These are phyloP conservation scores for Meandrina meandrites DNA, from an alignment of 92 coral and sea anemone species.

Conservation along the genomic window DNA sequence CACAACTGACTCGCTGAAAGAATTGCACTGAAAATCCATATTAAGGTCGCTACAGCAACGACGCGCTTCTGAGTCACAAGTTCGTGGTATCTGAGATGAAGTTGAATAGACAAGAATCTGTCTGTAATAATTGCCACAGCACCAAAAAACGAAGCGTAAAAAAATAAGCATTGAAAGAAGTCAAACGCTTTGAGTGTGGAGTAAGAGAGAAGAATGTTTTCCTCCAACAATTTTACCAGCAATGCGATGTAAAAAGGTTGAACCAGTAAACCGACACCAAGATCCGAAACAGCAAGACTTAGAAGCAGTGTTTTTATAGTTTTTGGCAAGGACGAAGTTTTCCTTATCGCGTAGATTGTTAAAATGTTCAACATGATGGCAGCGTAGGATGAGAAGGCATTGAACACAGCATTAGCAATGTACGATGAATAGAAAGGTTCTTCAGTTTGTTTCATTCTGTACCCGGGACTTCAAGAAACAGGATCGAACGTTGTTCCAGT, in stretches of 20 bases:
- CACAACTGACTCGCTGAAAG: background rate
- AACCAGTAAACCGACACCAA: conserved; percentile 10
- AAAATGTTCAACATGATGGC: conserved; percentile 6
- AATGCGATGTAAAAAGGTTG: background rate
- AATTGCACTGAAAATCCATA: background rate
- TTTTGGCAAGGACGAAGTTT: conserved; percentile 8
- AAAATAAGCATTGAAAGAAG: background rate
- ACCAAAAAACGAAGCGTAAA: background rate
- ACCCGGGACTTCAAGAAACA: background rate
- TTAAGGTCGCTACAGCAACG: background rate
- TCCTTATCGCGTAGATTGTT: conserved; percentile 4
- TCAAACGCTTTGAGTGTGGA: background rate
- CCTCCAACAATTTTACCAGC: background rate
- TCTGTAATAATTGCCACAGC: background rate
- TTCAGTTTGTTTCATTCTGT: background rate
- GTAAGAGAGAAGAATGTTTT: background rate
- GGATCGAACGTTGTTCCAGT: background rate
- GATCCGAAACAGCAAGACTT: conserved; percentile 24
- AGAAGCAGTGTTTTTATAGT: conserved; percentile 11
- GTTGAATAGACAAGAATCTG: background rate
- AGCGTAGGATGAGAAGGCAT: background rate
- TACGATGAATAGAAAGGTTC: background rate
- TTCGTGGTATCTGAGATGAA: background rate
- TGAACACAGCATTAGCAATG: background rate
- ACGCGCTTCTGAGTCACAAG: background rate